A percentile compares a stretch with the other conserved stretches of the same genome.
Conservation (phyloP, 2,113 vertebrate genomes). For the western clawed frog (Xenopus tropicalis) region UCB_Xtro_10.0 CM004447.2:140141001-140141500, state of each 20-base stretch:
- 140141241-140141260: slow-evolving; percentile 15
- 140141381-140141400: too few species aligned
- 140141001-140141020: slow-evolving; percentile 7
- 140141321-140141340: too few species aligned
- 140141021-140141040: not conserved
- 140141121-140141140: slow-evolving; percentile 35
- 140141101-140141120: slow-evolving; percentile 39
- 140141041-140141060: slow-evolving; percentile 13
- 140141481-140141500: too few species aligned
- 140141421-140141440: too few species aligned
- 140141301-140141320: too few species aligned
- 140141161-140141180: slow-evolving; percentile 40
- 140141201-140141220: slow-evolving; percentile 42
- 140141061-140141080: slow-evolving; percentile 38
- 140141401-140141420: too few species aligned
- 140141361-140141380: too few species aligned
- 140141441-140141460: too few species aligned
- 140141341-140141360: too few species aligned
- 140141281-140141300: not conserved
- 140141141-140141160: slow-evolving; percentile 42
- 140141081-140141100: slow-evolving; percentile 44
- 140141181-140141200: slow-evolving; percentile 41
- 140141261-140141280: not conserved
- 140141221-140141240: slow-evolving; percentile 12
- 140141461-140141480: too few species aligned